Percentiles rank a stretch among this genome's conserved stretches.
Evolutionary conservation across 30 jellyfish, hydroid and myxozoan genomes (phyloP).

Genomic region (Aurelia coerulea): DNA sequence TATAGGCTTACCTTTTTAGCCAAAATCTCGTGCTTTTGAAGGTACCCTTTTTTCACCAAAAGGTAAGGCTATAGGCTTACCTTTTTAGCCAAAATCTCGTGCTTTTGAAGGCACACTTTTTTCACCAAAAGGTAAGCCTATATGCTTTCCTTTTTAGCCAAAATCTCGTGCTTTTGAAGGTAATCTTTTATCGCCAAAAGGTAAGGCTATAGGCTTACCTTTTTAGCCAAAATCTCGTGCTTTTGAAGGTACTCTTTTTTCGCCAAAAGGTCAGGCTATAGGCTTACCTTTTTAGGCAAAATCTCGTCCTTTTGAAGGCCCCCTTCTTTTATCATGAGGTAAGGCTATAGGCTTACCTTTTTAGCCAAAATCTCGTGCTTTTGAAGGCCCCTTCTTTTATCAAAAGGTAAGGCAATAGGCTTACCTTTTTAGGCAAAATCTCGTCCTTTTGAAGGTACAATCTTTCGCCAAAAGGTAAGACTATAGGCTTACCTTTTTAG

Average conservation of each 20-base stretch:
- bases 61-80: constrained; percentile 4
- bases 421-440: too few relatives aligned
- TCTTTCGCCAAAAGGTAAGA: too few relatives aligned
- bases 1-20: background rate
- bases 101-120: background rate
- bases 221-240: background rate
- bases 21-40: too few relatives aligned
- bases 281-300: background rate
- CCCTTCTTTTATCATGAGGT: too few relatives aligned
- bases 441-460: too few relatives aligned
- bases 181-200: background rate
- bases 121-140: background rate
- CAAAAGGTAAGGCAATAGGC: too few relatives aligned
- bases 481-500: too few relatives aligned
- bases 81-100: background rate
- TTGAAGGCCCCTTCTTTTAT: too few relatives aligned
- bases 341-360: background rate
- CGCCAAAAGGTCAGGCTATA: background rate
- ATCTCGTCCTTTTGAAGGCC: too few relatives aligned
- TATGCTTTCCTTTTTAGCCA: background rate
- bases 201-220: constrained; percentile 13
- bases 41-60: too few relatives aligned
- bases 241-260: background rate
- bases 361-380: too few relatives aligned
- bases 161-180: background rate